Base-by-base conservation (phyloP, 2,113 vertebrate species). In the Helogale parvula region DNA sequence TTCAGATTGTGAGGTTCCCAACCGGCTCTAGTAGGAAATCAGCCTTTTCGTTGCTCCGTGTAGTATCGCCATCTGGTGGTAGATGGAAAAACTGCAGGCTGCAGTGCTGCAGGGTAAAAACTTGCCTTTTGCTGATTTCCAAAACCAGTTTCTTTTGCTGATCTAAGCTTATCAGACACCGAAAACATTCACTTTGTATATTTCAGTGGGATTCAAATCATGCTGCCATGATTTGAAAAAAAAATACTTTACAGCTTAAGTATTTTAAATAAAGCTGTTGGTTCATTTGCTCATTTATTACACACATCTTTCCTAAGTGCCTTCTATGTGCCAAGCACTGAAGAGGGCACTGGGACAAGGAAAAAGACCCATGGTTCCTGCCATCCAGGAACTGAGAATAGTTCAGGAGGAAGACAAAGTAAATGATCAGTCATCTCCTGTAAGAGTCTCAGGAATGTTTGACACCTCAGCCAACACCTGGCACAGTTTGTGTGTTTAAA, bases 21-120 rank as follows among this genome's bases (percentile, higher is more conserved):
- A 52, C 41, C 14, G 82, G 80, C 52, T 82, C 71, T 60, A 33
- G 29, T n/a, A 7, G 17, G 72, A 95, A 76, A 82, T 23, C 84
- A 88, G 21, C 45, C 71, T 74, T 85, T 63, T 41, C 85, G 27
- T 84, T 29, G 27, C 45, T n/a, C n/a, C 88, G 7, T 72, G 72
- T 60, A 79, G 74, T 79, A 66, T 7, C 66, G 21, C 98, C 98
- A 96, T 57, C 98, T 98, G 77, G 97, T 97, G 97, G 93, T 52
- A 60, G 38, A 95, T 0, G 29, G 19, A 77, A 41, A 5, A 74
- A 94, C 76, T 97, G 82, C 95, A 93, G 71, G 41, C 14, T 65
- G 6, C 14, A 29, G 29, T 16, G 7, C 16, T 27, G n/a, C 12
- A 2, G n/a, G 4, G 13, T 54, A 60, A 82, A 94, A 81, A 23